phyloP scores from a whole-genome alignment of 2,113 vertebrate species.

The Brienomyrus brachyistius region DNA sequence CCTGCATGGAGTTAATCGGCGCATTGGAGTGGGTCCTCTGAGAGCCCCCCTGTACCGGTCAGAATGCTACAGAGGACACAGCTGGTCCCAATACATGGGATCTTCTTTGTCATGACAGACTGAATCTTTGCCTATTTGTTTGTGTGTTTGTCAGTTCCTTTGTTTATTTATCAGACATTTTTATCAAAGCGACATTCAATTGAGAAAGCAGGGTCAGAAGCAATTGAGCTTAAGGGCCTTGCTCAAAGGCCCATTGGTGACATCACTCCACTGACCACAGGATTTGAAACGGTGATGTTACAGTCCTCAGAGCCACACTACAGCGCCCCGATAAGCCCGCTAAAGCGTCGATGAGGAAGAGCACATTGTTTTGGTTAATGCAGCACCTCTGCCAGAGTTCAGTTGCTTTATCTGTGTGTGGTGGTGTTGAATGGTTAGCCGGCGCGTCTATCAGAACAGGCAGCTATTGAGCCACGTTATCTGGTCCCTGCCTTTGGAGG shows the following conservation, averaged over 20 bases:
- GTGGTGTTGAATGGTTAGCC: neutral
- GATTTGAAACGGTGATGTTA: neutral
- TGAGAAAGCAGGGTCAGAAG: neutral
- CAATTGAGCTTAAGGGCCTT: neutral
- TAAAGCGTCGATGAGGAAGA: neutral
- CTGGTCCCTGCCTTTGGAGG: neutral
- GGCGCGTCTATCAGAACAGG: neutral
- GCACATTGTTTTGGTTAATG: neutral
- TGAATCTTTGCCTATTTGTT: neutral
- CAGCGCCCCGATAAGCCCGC: neutral
- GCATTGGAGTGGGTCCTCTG: neutral
- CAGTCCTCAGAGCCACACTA: neutral
- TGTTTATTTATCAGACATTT: neutral
- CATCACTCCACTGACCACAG: neutral
- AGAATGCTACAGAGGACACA: neutral
- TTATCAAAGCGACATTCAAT: neutral
- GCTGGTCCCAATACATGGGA: neutral
- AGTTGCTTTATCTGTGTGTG: conserved; percentile 20
- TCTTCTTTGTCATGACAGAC: neutral
- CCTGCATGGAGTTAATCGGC: neutral
- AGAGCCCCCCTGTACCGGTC: neutral
- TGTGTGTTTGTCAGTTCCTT: neutral
- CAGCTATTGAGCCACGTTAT: conserved; percentile 8
- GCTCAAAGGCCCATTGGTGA: neutral
- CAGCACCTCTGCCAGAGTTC: neutral